Evolutionary conservation across 2,888 invertebrate species (phyloP), one percentile per base, ranked within the genome.

Genomic region (Acanthosepion pharaonis): DNA sequence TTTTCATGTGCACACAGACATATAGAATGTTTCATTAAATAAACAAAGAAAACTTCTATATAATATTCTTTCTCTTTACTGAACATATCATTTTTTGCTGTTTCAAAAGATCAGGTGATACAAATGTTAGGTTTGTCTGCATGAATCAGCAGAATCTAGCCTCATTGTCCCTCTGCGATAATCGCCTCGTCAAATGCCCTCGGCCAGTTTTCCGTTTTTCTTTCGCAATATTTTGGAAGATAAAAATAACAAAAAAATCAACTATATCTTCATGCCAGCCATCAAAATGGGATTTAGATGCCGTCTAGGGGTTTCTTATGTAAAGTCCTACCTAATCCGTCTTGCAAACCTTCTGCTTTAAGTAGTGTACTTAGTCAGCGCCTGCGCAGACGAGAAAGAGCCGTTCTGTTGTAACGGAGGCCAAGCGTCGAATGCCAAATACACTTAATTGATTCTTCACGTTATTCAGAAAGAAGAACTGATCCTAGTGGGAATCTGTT

Each of bases 351-450:
- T 33, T 3, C n/a, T 23, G 59, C 59, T 59, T n/a, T 15, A 18
- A 18, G n/a, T 15, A 78, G n/a, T 78, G n/a, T 78, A 78, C 78
- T 78, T 11, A 78, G 59, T 59, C 59, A 20, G 78, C 78, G 78
- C 33, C n/a, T 78, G 78, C n/a, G n/a, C 78, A 78, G 78, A n/a
- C 78, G 78, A 59, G 59, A 78, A 33, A n/a, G n/a, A n/a, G n/a
- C 15, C n/a, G 15, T 5, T 11, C 15, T n/a, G 78, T 18, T 78
- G 78, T 33, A 5, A 78, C 11, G 78, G 33, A 78, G n/a, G n/a
- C 78, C 78, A n/a, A 78, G 78, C 78, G n/a, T 78, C n/a, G 78
- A 78, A 78, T 78, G n/a, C n/a, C 78, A 78, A 78, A 78, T 78
- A 33, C 28, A 78, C 5, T 78, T 42, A 93, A 59, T 94, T 94